phyloP scores from a whole-genome alignment of 2,113 vertebrate species.

The Muscicapa adusta region DNA sequence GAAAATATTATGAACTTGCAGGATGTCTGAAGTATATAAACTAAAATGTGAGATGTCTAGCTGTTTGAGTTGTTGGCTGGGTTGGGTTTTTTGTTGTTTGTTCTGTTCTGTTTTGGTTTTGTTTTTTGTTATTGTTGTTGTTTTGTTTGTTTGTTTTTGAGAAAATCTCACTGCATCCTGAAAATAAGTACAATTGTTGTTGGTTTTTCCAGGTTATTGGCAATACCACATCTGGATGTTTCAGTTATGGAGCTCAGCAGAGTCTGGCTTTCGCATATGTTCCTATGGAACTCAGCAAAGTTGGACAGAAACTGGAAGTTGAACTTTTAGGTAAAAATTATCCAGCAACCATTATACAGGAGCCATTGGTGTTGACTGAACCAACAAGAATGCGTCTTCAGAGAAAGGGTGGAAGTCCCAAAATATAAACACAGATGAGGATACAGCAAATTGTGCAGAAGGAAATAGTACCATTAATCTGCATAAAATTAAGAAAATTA shows the following conservation, averaged over 20 bases:
- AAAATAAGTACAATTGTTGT: neutral
- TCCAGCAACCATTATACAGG: slow-evolving; percentile 80
- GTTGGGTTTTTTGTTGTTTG: neutral
- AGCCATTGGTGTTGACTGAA: slow-evolving; percentile 89
- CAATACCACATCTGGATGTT: slow-evolving; percentile 93
- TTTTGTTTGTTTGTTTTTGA: neutral
- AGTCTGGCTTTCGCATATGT: slow-evolving; percentile 93
- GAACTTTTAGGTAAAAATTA: slow-evolving; percentile 90
- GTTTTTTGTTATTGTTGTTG: no score
- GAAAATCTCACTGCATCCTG: neutral
- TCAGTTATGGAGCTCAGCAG: slow-evolving; percentile 85
- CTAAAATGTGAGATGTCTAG: neutral
- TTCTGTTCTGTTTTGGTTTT: no score
- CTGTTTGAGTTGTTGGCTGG: neutral
- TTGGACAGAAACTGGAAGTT: slow-evolving; percentile 89
- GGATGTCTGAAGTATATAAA: neutral
- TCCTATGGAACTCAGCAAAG: slow-evolving; percentile 78
- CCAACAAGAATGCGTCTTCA: slow-evolving; percentile 81
- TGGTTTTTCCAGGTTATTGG: slow-evolving; percentile 83
- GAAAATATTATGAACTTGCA: neutral
- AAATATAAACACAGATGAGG: slow-evolving; percentile 25
- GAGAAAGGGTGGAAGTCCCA: slow-evolving; percentile 72
- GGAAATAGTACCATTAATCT: neutral
- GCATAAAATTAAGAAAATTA: neutral
- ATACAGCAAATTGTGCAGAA: neutral